Conservation (phyloP, 2,797 vertebrate genomes). For the Morelia viridis region DNA sequence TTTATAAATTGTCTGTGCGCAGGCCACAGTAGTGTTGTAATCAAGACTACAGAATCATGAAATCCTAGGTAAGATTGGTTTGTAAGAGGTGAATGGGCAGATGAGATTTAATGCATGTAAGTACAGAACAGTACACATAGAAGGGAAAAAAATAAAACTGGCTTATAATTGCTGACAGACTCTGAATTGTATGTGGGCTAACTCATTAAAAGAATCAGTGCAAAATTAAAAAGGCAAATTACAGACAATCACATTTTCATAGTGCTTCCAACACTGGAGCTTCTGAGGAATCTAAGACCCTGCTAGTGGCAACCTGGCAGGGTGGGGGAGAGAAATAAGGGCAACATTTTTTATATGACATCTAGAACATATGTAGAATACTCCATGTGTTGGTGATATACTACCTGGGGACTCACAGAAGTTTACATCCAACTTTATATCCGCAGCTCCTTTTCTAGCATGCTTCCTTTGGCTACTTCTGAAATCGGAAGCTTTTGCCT, state of each 20-base stretch:
- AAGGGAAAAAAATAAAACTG: neutral
- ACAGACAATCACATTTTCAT: neutral
- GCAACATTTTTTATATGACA: neutral
- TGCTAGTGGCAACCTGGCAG: neutral
- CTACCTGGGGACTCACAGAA: neutral
- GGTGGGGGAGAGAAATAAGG: neutral
- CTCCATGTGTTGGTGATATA: neutral
- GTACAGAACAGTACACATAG: neutral
- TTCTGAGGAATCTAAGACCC: neutral
- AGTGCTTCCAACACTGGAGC: neutral
- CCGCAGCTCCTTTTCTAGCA: neutral
- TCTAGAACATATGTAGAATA: neutral
- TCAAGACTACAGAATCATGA: neutral
- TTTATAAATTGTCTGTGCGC: neutral
- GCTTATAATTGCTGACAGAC: neutral
- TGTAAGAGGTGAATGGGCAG: neutral
- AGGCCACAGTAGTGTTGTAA: neutral
- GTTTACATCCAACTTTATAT: neutral
- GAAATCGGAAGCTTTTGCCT: neutral
- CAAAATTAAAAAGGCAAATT: neutral
- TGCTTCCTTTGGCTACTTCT: neutral
- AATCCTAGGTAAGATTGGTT: neutral
- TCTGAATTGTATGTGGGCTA: neutral
- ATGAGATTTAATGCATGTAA: neutral
- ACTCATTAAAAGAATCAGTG: neutral